Evolutionary conservation across 2,113 vertebrate genomes (phyloP).

Genomic region (Pelusios castaneus): DNA sequence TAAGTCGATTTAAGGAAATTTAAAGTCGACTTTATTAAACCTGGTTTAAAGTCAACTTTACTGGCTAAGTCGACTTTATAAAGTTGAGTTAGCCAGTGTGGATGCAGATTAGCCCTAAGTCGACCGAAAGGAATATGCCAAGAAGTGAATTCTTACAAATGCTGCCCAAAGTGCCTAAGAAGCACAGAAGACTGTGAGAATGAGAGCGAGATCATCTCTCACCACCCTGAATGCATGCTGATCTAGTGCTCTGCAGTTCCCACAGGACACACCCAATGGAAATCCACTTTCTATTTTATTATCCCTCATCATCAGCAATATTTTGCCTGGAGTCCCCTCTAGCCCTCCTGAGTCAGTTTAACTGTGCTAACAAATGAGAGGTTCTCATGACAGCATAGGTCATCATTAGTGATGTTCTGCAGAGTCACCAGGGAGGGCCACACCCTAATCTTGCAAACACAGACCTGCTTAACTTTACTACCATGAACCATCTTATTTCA

Average conservation of each 20-base stretch:
- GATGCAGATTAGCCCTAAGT: rapidly evolving
- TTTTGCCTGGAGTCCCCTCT: background rate
- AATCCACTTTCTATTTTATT: rapidly evolving
- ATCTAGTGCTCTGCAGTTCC: background rate
- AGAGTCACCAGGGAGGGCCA: background rate
- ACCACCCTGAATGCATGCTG: background rate
- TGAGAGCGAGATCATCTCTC: background rate
- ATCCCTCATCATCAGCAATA: background rate
- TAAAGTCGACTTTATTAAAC: no score
- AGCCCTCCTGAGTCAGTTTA: background rate
- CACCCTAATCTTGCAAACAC: background rate
- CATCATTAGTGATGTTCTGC: background rate
- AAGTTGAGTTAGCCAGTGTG: no score
- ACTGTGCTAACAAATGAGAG: background rate
- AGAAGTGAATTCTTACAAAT: rapidly evolving
- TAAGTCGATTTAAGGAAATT: no score
- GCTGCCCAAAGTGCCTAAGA: no score
- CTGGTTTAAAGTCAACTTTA: no score
- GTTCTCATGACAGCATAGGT: background rate
- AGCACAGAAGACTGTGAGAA: background rate
- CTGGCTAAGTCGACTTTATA: no score
- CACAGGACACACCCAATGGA: background rate
- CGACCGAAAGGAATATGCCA: background rate
- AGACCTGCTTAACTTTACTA: background rate
- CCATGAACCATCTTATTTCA: background rate